Base-by-base conservation (phyloP, 2,888 invertebrate species). In the Zygaena filipendulae region DNA sequence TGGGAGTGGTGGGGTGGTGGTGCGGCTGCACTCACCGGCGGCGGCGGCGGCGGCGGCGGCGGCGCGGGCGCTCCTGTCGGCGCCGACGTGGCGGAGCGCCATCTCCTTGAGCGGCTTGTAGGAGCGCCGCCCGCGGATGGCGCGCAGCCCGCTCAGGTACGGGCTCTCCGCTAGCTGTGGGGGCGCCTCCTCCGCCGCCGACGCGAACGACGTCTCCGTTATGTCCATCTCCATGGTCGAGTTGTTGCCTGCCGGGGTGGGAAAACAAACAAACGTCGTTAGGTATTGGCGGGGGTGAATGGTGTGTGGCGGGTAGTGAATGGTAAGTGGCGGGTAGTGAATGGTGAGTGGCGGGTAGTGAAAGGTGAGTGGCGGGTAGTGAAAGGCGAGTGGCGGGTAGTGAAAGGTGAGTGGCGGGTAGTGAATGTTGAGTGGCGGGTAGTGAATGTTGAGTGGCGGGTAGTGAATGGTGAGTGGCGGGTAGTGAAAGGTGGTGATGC, bases 211-310 rank as follows among this genome's bases (percentile, higher is more conserved):
- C 0, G 58, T 33, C 38, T 70, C 75, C 0, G 74, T 64, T 21
- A 77, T 64, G 47, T 77, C 77, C 74, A 72, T 77, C 52, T 79
- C 77, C 75, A 79, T 74, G 0, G 77, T 79, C 0, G 72, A 70
- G 57, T 79, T 79, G 57, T 77, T 77, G 23, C 77, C 77, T 77
- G 47, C n/a, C n/a, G n/a, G n/a, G n/a, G n/a, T n/a, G n/a, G n/a
- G n/a, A n/a, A n/a, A n/a, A n/a, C 2, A 3, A 25, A 4, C n/a
- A 18, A 18, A 8, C n/a, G n/a, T n/a, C n/a, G 9, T 11, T 13
- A 22, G 7, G 3, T 13, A 8, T 4, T 25, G 10, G 20, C 3
- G 12, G n/a, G n/a, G 8, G 13, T 4, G 8, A 11, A 23, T 11
- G 5, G 4, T 11, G 4, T 8, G 8, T 5, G 10, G 23, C 4